These are phyloP conservation scores for Bradynema listronoti DNA, from an alignment of 1,140 invertebrate species.

Conservation along the genomic window DNA sequence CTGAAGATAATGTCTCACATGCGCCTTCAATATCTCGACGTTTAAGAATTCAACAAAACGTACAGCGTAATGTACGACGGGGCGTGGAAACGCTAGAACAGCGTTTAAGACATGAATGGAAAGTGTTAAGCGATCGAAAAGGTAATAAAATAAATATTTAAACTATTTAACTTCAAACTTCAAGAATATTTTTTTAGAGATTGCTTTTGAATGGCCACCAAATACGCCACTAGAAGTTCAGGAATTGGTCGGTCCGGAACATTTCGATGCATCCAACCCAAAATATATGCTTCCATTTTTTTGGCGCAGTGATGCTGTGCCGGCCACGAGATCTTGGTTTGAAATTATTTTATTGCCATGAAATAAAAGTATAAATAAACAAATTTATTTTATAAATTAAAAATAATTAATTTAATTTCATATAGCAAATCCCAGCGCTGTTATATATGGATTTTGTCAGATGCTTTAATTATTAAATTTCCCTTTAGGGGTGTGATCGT, in stretches of 20 bases:
- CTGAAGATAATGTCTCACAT: too few species aligned
- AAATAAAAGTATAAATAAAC: too few species aligned
- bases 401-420: slow-evolving; percentile 17
- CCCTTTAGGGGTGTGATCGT: slow-evolving; percentile 48
- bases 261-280: slow-evolving; percentile 41
- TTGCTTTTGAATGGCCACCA: slow-evolving; percentile 46
- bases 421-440: neutral
- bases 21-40: neutral
- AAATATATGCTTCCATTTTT: slow-evolving; percentile 52
- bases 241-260: slow-evolving; percentile 46
- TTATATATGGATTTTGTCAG: too few species aligned
- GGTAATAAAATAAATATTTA: neutral
- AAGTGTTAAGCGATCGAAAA: neutral
- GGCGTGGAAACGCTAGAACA: neutral
- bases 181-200: slow-evolving; percentile 36
- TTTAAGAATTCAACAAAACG: neutral
- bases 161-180: neutral
- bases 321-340: slow-evolving; percentile 50
- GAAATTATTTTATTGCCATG: too few species aligned
- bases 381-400: too few species aligned
- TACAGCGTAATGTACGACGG: slow-evolving; percentile 4
- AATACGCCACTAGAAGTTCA: slow-evolving; percentile 50
- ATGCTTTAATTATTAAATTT: too few species aligned
- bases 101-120: neutral
- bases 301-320: slow-evolving; percentile 40